Percentiles rank a stretch among this genome's conserved stretches.
Conservation (phyloP, 2,113 vertebrate genomes). For the Cochlearius cochlearius region DNA sequence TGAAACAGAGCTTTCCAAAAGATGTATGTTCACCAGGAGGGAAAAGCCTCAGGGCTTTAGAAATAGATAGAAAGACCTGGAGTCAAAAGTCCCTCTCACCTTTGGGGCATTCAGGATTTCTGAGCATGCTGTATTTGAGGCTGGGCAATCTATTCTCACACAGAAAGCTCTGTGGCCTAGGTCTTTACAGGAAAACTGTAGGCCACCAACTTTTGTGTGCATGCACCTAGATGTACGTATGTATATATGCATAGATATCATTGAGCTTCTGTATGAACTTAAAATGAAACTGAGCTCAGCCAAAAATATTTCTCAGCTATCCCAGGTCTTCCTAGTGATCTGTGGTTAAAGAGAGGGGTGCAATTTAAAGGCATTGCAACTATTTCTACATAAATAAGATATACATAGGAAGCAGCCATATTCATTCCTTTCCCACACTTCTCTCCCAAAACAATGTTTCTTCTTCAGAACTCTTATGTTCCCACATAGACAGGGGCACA, state of each 20-base stretch:
- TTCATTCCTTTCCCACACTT: neutral
- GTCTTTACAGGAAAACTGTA: neutral
- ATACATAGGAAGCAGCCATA: neutral
- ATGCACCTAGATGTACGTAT: accelerated
- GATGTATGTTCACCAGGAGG: neutral
- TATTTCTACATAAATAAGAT: neutral
- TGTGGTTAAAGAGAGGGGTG: neutral
- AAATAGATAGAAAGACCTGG: neutral
- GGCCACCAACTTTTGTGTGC: neutral
- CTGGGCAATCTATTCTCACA: neutral
- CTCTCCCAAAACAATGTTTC: neutral
- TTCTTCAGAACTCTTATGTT: neutral
- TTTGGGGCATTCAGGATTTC: neutral
- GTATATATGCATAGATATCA: neutral
- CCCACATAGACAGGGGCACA: accelerated
- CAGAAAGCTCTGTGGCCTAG: neutral
- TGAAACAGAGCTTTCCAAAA: neutral
- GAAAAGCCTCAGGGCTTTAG: neutral
- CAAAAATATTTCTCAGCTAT: neutral
- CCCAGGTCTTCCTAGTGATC: neutral
- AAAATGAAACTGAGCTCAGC: neutral
- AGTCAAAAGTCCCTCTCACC: neutral
- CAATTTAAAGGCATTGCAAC: neutral
- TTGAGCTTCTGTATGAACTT: neutral
- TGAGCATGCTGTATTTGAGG: neutral